Conservation (phyloP, 2,113 vertebrate genomes). For the Limanda limanda region DNA sequence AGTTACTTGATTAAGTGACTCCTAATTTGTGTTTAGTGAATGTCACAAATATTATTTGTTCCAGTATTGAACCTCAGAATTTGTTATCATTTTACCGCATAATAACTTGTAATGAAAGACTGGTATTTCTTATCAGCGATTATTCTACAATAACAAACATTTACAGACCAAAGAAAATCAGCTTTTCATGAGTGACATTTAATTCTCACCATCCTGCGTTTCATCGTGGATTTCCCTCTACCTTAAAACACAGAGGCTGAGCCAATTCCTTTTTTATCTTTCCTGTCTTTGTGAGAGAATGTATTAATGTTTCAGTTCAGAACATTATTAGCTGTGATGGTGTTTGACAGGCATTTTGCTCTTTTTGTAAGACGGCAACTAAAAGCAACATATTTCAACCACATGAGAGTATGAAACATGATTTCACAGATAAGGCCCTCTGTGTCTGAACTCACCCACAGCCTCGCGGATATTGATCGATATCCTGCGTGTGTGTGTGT, state of each 20-base stretch:
- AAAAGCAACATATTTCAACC: constrained; percentile 10
- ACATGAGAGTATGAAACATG: constrained; percentile 22
- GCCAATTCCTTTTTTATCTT: neutral
- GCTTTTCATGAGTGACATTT: neutral
- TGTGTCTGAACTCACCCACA: constrained; percentile 22
- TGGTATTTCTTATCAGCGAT: neutral
- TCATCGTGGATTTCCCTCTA: neutral
- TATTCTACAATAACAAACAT: constrained; percentile 3
- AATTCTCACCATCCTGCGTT: neutral
- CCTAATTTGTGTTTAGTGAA: too few species aligned
- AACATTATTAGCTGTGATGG: constrained; percentile 22
- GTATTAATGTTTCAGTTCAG: constrained; percentile 20
- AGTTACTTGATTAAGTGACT: neutral
- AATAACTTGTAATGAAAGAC: neutral
- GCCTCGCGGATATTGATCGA: constrained; percentile 28
- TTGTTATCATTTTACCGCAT: neutral
- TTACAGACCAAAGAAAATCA: constrained; percentile 11
- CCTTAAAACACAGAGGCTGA: constrained; percentile 2
- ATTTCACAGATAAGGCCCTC: constrained; percentile 32
- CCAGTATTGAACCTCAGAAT: neutral
- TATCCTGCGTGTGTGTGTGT: constrained; percentile 14
- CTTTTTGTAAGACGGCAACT: constrained; percentile 20
- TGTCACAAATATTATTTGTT: neutral
- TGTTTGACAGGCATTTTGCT: constrained; percentile 8
- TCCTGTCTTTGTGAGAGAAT: neutral